Evolutionary conservation across 2,888 invertebrate species (phyloP), one percentile per base, ranked within the genome.

Genomic region (Polyommatus icarus): DNA sequence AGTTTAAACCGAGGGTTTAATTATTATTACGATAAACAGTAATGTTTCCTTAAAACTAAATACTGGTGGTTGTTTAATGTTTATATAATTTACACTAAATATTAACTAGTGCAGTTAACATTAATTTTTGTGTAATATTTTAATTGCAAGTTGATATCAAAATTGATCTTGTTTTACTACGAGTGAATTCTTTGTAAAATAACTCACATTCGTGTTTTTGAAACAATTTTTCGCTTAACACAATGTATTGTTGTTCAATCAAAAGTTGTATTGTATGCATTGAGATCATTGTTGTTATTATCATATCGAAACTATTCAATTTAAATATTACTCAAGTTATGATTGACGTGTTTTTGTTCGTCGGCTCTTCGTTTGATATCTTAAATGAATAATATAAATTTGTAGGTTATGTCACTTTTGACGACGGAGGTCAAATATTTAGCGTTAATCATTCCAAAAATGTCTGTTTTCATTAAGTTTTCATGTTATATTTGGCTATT

Each of bases 161-260:
- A 15, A 67, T 29, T 15, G 6, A 4, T 67, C 15, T 6, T 4
- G 3, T 32, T 54, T 29, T 29, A 67, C 24, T 5, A 61, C 67
- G 18, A 6, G 29, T 29, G 18, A 15, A 29, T 67, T 67, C 15
- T 67, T 67, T 29, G 29, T 67, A 15, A 61, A 67, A 67, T 67
- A 67, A 15, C 67, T 32, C 32, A 67, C n/a, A n/a, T 36, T 71
- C 10, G 36, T 71, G 36, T 72, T 80, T 77, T 81, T 80, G 80
- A 80, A 82, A 77, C 75, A 76, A 71, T 77, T 76, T 76, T 77
- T 75, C 75, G 75, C 75, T 54, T 75, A 54, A 54, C 54, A 46
- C 54, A 50, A 54, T 7, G 54, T 15, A 75, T 75, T 75, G 75
- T 75, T 54, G 50, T 75, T 15, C 75, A 75, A 75, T 75, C 75